Evolutionary conservation across 2,888 invertebrate genomes (phyloP), one percentile per base, ranked within the genome.

Genomic region (Pseudococcus viburni): DNA sequence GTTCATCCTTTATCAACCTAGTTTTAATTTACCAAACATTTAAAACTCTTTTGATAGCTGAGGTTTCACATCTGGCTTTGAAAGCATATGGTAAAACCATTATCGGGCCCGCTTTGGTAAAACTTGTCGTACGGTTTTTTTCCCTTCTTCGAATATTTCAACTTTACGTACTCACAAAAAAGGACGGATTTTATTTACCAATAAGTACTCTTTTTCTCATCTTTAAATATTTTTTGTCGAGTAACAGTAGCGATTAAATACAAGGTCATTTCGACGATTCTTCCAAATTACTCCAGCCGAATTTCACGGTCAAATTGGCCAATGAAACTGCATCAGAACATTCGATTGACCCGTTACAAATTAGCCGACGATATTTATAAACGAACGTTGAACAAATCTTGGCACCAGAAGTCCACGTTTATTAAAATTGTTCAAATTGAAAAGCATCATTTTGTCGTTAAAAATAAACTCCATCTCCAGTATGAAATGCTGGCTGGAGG

Each of bases 31-130:
- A 64, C 64, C 64, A 33, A 22, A 7, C 64, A 19, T 64, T 64
- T 22, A 64, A 64, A 64, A 64, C 26, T 22, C 64, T 64, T 64
- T 64, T 64, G 64, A 64, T 64, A 64, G 64, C 64, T 64, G 64
- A 64, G 22, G 64, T 64, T 22, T 64, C 64, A 64, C 64, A 64
- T 64, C 64, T 64, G 64, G 64, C 26, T 12, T 11, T 64, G 1
- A 64, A 64, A 64, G 22, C 64, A 64, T 64, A 64, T 22, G 64
- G 64, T 64, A 19, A 64, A 22, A 22, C 64, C 22, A 64, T 64
- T 64, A 64, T 64, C 64, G 26, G 64, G 22, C 7, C 7, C 9
- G 64, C 64, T 64, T 51, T 12, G 17, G 17, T 51, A 51, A 51
- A 64, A 1, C 64, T 64, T 22, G 22, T 22, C 64, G 64, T 64